phyloP scores from a whole-genome alignment of 2,113 vertebrate species.

The Alosa alosa region DNA sequence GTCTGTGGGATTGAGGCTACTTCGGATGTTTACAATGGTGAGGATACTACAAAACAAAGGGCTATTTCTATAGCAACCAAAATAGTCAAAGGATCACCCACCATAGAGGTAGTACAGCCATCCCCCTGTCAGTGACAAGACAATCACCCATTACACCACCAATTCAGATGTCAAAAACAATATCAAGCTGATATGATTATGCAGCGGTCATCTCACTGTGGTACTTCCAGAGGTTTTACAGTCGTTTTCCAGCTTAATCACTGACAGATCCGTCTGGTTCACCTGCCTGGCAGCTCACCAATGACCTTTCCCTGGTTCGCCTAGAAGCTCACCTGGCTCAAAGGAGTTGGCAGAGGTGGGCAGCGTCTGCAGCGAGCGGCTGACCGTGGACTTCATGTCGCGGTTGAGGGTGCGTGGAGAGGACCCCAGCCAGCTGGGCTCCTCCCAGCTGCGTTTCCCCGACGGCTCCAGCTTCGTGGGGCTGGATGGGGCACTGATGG shows the following conservation, averaged over 20 bases:
- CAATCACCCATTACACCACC: slow-evolving; percentile 11
- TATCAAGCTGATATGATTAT: not conserved
- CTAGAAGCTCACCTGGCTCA: slow-evolving; percentile 60
- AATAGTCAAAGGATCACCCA: slow-evolving; percentile 55
- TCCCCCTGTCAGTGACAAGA: slow-evolving; percentile 56
- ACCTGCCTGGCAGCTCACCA: no score
- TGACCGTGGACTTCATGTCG: slow-evolving; percentile 89
- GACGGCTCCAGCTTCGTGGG: slow-evolving; percentile 86
- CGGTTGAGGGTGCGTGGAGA: slow-evolving; percentile 82
- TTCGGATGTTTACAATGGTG: not conserved
- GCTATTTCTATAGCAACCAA: not conserved
- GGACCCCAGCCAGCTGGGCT: slow-evolving; percentile 93
- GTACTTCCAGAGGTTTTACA: not conserved
- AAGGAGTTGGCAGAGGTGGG: slow-evolving; percentile 81
- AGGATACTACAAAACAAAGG: not conserved
- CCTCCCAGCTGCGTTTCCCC: slow-evolving; percentile 94
- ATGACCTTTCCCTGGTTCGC: not conserved
- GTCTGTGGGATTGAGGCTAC: not conserved
- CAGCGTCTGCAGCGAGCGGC: slow-evolving; percentile 90
- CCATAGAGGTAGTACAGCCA: slow-evolving; percentile 64
- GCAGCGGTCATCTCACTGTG: not conserved
- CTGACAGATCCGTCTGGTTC: no score
- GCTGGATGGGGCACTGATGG: slow-evolving; percentile 92
- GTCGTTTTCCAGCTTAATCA: no score
- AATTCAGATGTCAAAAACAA: not conserved